These are phyloP conservation scores for Imbricaverruca yamaguchii DNA, from an alignment of 2,888 invertebrate species.

Conservation along the genomic window DNA sequence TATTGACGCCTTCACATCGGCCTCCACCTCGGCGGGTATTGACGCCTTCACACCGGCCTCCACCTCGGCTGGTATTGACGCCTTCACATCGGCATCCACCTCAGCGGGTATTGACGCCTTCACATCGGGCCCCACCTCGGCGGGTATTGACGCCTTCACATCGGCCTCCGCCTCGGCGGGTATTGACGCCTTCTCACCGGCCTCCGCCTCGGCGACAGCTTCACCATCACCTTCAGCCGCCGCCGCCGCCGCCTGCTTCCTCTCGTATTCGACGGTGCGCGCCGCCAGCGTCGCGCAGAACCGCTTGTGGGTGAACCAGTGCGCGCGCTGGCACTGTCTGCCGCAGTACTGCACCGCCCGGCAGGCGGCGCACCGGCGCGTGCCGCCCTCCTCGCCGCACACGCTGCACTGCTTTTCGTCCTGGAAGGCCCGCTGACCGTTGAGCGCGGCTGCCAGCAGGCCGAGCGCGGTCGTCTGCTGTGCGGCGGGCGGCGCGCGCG, in stretches of 20 bases:
- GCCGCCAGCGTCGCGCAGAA: conserved; percentile 44
- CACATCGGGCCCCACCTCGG: too few relatives aligned
- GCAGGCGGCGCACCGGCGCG: conserved; percentile 91
- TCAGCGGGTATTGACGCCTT: too few relatives aligned
- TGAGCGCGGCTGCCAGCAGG: conserved; percentile 66
- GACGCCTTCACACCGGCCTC: too few relatives aligned
- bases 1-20: too few relatives aligned
- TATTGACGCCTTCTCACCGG: neutral
- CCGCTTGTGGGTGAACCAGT: conserved; percentile 87
- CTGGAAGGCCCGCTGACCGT: conserved; percentile 72
- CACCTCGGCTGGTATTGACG: too few relatives aligned
- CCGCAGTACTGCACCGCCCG: conserved; percentile 90
- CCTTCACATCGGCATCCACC: too few relatives aligned
- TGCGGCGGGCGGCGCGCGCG: conserved; percentile 49
- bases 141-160: too few relatives aligned
- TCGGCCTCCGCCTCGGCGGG: too few relatives aligned
- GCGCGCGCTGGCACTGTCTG: conserved; percentile 84
- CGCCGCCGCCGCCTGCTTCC: neutral
- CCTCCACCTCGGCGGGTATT: too few relatives aligned
- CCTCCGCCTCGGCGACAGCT: neutral
- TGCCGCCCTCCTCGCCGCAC: conserved; percentile 80
- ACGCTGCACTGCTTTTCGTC: conserved; percentile 60
- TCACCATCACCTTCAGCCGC: neutral
- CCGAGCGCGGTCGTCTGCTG: conserved; percentile 43
- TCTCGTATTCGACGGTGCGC: neutral